phyloP scores from a whole-genome alignment of 2,113 vertebrate genomes.

The Aegypius monachus region DNA sequence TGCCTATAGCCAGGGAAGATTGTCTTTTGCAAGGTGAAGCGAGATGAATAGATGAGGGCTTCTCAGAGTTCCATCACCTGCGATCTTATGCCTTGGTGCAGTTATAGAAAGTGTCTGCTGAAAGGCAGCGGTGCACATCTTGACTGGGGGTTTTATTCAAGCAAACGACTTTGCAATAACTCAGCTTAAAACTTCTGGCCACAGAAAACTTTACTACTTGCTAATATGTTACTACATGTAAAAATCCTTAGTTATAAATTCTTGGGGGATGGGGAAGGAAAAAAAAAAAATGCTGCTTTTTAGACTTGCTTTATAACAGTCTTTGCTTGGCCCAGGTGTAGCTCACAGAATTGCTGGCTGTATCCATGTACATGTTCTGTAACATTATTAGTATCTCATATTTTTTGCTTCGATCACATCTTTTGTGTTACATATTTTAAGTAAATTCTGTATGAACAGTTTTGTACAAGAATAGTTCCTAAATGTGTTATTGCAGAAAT shows the following conservation, averaged over 20 bases:
- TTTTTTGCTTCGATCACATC: neutral
- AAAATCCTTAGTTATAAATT: neutral
- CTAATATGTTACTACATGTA: neutral
- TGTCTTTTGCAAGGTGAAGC: neutral
- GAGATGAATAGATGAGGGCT: neutral
- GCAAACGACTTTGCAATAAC: neutral
- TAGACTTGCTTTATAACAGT: neutral
- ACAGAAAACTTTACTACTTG: neutral
- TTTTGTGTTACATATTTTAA: neutral
- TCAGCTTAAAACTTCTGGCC: neutral
- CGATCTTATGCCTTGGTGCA: neutral
- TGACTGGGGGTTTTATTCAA: neutral
- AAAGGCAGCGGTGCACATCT: neutral
- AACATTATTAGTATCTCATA: neutral
- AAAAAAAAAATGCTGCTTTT: neutral
- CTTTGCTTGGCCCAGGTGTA: neutral
- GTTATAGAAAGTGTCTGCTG: neutral
- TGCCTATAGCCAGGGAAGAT: neutral
- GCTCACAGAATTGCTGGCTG: neutral
- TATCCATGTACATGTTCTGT: neutral
- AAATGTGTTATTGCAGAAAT: accelerated
- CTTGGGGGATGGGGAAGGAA: neutral
- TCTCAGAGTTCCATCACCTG: neutral
- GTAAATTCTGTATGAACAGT: accelerated
- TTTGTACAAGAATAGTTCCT: neutral